A percentile compares a stretch with the other conserved stretches of the same genome.
Conservation (phyloP, 1,140 invertebrate species). For the Zaprionus capensis region DNA sequence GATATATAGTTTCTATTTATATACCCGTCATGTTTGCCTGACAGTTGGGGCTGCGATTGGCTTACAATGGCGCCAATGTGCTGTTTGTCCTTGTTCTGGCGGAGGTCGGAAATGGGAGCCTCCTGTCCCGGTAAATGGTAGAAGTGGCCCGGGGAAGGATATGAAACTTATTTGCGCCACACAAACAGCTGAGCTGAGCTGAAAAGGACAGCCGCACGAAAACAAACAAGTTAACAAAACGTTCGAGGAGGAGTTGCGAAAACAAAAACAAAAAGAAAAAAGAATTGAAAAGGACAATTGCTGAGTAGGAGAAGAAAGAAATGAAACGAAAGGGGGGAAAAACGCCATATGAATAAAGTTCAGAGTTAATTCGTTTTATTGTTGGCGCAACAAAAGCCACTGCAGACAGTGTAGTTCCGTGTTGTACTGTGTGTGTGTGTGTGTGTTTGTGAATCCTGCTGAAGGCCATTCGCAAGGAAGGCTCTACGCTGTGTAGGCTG, state of each 20-base stretch:
- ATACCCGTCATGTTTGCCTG: slow-evolving; percentile 5
- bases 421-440: background rate
- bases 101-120: slow-evolving; percentile 9
- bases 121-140: slow-evolving; percentile 5
- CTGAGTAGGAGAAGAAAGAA: slow-evolving; percentile 27
- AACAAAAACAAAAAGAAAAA: slow-evolving; percentile 14
- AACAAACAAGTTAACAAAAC: slow-evolving; percentile 47
- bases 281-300: slow-evolving; percentile 48
- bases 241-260: slow-evolving; percentile 16
- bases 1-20: slow-evolving; percentile 10
- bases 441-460: slow-evolving; percentile 31
- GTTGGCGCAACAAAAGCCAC: slow-evolving; percentile 37
- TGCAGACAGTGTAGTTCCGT: slow-evolving; percentile 17
- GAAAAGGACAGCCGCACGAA: slow-evolving; percentile 57
- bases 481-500: background rate
- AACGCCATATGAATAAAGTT: slow-evolving; percentile 51
- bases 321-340: slow-evolving; percentile 16
- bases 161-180: slow-evolving; percentile 61
- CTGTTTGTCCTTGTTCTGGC: slow-evolving; percentile 31
- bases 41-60: slow-evolving; percentile 14
- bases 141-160: slow-evolving; percentile 31
- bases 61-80: slow-evolving; percentile 66
- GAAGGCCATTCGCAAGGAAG: slow-evolving; percentile 51
- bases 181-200: slow-evolving; percentile 65
- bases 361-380: slow-evolving; percentile 59